Evolutionary conservation across 2,113 vertebrate species (phyloP), one percentile per base, ranked within the genome.

Genomic region (Crotalus horridus): DNA sequence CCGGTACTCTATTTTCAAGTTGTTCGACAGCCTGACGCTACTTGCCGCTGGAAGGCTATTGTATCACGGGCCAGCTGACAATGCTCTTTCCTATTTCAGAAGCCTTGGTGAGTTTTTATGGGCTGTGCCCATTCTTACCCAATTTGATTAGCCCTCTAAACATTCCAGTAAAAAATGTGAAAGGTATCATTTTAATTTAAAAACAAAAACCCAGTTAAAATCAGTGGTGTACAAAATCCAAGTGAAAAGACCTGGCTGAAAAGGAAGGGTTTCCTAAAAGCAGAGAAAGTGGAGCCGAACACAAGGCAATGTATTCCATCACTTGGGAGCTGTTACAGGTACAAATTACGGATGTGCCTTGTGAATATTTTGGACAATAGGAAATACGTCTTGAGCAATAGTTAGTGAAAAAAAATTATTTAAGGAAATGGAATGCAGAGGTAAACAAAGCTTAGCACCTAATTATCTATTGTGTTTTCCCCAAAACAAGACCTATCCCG

Each of bases 21-120:
- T 98, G 55, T 98, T 98, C n/a, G 97, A 98, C 95, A 95, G 93
- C 39, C 95, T 98, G 43, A 98, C 97, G 0, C 92, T 98, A 92
- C 93, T 98, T 95, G 97, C 98, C 20, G 94, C 88, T 39, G 98
- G 98, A 17, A 98, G 26, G 11, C 93, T 97, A 97, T 95, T 98
- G 6, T 98, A 96, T 95, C 98, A 98, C 3, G 98, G 98, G 0
- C 94, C 95, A 0, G 96, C 97, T n/a, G 90, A 93, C 87, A 94
- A 91, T 1, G 95, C 97, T 0, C 95, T 98, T 87, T 87, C 96
- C 0, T 98, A 98, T 56, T 98, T 98, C 94, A 95, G 93, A 5
- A 91, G 97, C 24, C 97, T 98, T 0, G 98, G 98, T 98, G 94
- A 53, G 95, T 61, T 90, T 59, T 81, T 56, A 33, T 46, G 33